Base-by-base conservation (phyloP, 2,888 invertebrate species). In the Asteroscopus sphinx region DNA sequence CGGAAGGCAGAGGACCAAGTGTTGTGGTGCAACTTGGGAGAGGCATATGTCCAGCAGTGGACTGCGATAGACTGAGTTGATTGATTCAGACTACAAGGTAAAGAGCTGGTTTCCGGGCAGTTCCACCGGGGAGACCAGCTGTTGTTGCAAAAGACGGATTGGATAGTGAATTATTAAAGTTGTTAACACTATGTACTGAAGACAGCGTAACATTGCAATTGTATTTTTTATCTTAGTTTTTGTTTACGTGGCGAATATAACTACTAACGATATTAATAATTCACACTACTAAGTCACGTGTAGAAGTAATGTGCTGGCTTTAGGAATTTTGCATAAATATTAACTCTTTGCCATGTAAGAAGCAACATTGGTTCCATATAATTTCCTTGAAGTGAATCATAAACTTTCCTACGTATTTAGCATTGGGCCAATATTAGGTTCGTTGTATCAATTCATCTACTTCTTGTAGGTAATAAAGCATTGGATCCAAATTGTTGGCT, bases 271-370 rank as follows among this genome's bases (percentile, higher is more conserved):
- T 55, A 39, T 44, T 45, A 56, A 58, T 7, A 54, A 62, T 66
- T 37, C 32, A 32, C 41, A 47, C 42, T 25, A 35, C 11, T 13
- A 28, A 61, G 53, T 73, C 69, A 72, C 65, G 69, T 69, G 73
- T 37, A 42, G 6, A 26, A 39, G n/a, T 55, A 54, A 65, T 60
- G 69, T 73, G 69, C 46, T 45, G 39, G 15, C 32, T 49, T 40
- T 40, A 41, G 33, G 15, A 39, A 51, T 60, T 73, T 69, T 51
- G 65, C 71, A 72, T 72, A 59, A 65, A 61, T 48, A 56, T 48
- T 52, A 41, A 36, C 55, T 40, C 15, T 30, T 21, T 51, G 32
- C 15, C 21, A 15, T 36, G 40, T 13, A 37, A 21, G 30, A 12
- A 9, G 26, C 26, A 15, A 35, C 6, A 30, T 55, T 42, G 40